Conservation (phyloP, 2,797 vertebrate species). For the Melanogrammus aeglefinus region DNA sequence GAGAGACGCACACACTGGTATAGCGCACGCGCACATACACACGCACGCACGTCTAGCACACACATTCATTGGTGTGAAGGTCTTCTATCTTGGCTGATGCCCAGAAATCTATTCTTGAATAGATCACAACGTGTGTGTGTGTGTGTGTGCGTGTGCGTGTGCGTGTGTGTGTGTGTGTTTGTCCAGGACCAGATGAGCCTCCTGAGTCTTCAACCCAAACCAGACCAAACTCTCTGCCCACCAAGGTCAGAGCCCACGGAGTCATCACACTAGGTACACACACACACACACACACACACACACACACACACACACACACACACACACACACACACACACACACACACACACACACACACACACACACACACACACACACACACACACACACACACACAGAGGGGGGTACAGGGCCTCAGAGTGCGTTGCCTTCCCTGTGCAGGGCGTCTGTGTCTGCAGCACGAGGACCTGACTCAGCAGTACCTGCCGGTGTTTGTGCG, state of each 20-base stretch:
- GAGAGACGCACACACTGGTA: slow-evolving; percentile 25
- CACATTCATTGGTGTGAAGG: background rate
- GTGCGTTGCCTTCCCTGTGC: background rate
- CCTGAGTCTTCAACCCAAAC: slow-evolving; percentile 68
- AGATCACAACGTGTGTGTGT: background rate
- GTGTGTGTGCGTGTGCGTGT: background rate
- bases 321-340: slow-evolving; percentile 3
- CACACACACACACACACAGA: background rate
- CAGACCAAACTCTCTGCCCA: slow-evolving; percentile 76
- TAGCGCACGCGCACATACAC: background rate
- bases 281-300: background rate
- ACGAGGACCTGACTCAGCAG: slow-evolving; percentile 83
- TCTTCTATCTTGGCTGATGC: background rate
- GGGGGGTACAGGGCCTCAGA: background rate
- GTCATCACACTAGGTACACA: slow-evolving; percentile 85
- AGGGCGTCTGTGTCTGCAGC: slow-evolving; percentile 94
- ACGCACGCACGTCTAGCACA: background rate
- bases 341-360: slow-evolving; percentile 25
- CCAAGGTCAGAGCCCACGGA: slow-evolving; percentile 84
- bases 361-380: slow-evolving; percentile 39
- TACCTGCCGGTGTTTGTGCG: slow-evolving; percentile 85
- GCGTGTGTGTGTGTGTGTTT: background rate
- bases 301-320: slow-evolving; percentile 2
- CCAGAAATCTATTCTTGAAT: too few relatives aligned
- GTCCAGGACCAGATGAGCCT: background rate